Evolutionary conservation across 2,797 vertebrate species (phyloP), one percentile per base, ranked within the genome.

Genomic region (Cossypha caffra): DNA sequence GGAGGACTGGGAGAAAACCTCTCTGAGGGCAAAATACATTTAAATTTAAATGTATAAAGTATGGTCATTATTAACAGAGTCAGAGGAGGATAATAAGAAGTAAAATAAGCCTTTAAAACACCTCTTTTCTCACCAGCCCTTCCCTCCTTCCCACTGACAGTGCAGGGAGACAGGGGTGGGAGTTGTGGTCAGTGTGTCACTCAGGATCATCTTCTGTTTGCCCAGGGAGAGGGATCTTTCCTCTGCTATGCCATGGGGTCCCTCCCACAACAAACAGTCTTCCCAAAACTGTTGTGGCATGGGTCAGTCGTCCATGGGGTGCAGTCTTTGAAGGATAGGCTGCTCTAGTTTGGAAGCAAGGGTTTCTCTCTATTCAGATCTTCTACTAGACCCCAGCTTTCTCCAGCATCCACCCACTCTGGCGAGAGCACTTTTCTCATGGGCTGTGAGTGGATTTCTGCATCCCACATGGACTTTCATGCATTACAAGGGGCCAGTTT

Each of bases 251-350:
- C 28, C 21, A 10, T 47, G 28, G 26, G 8, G 26, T 78, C n/a
- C 26, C 21, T 78, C 40, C n/a, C 26, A 45, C 20, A 24, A 13
- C 26, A 43, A 63, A 24, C 9, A 71, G 38, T 64, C 42, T 55
- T 78, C 33, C 33, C 28, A 13, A 21, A 47, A 45, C 40, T 55
- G 16, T 37, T 78, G 61, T 66, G 42, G 7, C 13, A 4, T 45
- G n/a, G 40, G 10, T 54, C 16, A 31, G 17, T 66, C 0, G 0
- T 38, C 17, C 11, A 25, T n/a, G 21, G 17, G 28, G 5, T 55
- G 26, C n/a, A 64, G 21, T 77, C 40, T 11, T 24, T 77, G 61
- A 47, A 38, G 33, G 33, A 45, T 47, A 37, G n/a, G n/a, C 40
- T 54, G 26, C 26, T 54, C 26, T 37, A 47, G 13, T 66, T 47